Evolutionary conservation across 2,113 vertebrate genomes (phyloP).

Genomic region (Hippocampus barbouri): DNA sequence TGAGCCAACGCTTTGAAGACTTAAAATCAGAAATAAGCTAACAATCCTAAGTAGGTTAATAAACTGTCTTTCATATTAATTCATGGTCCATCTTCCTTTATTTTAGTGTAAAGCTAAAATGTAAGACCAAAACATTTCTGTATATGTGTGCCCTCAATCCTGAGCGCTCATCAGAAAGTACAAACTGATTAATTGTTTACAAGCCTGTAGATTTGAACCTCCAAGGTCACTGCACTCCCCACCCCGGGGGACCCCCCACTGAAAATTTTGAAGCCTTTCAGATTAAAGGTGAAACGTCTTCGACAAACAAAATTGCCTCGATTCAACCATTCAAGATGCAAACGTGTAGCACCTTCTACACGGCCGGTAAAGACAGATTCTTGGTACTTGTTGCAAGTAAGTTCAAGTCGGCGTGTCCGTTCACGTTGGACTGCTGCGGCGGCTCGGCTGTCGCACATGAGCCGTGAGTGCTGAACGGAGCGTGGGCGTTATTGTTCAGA

Average conservation of each 20-base stretch:
- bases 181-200: too few species aligned
- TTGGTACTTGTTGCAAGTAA: constrained; percentile 85
- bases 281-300: background rate
- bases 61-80: too few species aligned
- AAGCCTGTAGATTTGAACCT: too few species aligned
- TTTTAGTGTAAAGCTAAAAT: too few species aligned
- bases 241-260: background rate
- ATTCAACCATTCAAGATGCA: constrained; percentile 17
- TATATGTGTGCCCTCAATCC: too few species aligned
- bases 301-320: background rate
- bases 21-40: too few species aligned
- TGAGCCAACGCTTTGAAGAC: too few species aligned
- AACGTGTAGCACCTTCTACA: constrained; percentile 75
- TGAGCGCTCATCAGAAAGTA: too few species aligned
- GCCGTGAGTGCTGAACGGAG: constrained; percentile 80
- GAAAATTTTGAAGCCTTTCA: background rate
- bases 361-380: constrained; percentile 85
- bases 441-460: constrained; percentile 75
- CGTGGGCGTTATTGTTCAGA: constrained; percentile 86
- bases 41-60: too few species aligned
- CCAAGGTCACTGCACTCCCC: too few species aligned
- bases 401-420: constrained; percentile 81
- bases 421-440: constrained; percentile 71
- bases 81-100: too few species aligned
- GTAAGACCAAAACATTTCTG: too few species aligned